Evolutionary conservation across 1,140 invertebrate species (phyloP), one percentile per base, ranked within the genome.

Genomic region (Bactericera cockerelli): DNA sequence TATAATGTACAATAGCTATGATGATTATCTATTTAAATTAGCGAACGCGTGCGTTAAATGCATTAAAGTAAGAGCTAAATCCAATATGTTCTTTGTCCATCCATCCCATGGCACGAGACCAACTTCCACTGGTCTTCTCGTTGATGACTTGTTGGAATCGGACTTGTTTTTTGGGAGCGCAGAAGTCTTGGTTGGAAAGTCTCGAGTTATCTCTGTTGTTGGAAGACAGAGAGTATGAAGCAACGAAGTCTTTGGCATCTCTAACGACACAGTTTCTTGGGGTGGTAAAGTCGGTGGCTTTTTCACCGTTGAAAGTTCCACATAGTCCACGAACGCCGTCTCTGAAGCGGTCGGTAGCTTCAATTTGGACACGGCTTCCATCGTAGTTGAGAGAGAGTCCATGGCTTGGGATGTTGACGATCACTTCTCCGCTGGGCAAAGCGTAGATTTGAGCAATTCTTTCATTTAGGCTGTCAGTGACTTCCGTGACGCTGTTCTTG

Each of bases 301-400:
- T 58, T 16, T 81, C 73, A 3, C 75, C 74, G 63, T 75, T 77
- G 71, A 76, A 80, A 28, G 73, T 74, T 8, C 83, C 84, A 65
- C 82, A 85, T 21, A 85, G 72, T 62, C 83, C 83, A 38, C 75
- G 73, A 25, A 79, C 68, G 8, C 68, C 65, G 59, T 75, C 72
- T 10, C 76, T 70, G 64, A 79, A 76, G 31, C 71, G 63, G 4
- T 70, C 66, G 11, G 65, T 66, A 26, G 66, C 16, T 58, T 61
- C 1, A 71, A 81, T 55, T 26, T 74, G 73, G 19, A 77, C 64
- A 56, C 75, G 72, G 53, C 71, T 55, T 24, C 79, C 78, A 63
- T 81, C 77, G 65, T 74, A 80, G 60, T 76, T 68, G 6, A 76
- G 63, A n/a, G 74, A 67, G 38, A 82, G 68, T 2, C 68, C 68